Percentiles rank a stretch among this genome's conserved stretches.
phyloP scores from a whole-genome alignment of 2,797 vertebrate species.

The Lepidocolaptes lacrymiger region DNA sequence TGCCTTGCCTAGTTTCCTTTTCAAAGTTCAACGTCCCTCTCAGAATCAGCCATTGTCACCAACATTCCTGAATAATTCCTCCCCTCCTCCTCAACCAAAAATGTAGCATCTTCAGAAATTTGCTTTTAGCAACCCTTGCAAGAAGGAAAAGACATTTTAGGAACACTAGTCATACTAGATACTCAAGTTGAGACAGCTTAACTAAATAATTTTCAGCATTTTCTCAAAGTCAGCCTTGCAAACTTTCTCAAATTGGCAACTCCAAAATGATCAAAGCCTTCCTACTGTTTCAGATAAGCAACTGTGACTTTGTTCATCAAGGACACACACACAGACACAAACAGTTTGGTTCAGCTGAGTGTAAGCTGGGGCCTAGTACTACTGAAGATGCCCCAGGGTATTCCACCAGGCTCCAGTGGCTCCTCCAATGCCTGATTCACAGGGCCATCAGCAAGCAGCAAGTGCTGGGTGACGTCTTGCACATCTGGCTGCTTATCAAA shows the following conservation, averaged over 20 bases:
- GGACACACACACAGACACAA: background rate
- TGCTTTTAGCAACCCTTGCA: background rate
- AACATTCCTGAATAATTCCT: background rate
- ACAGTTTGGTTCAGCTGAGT: background rate
- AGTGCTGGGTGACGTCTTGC: rapidly evolving
- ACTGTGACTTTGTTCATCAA: background rate
- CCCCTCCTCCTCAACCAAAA: background rate
- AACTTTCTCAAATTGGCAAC: background rate
- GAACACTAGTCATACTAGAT: background rate
- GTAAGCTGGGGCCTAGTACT: background rate
- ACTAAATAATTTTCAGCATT: background rate
- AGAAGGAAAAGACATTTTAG: background rate
- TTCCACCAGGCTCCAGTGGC: background rate
- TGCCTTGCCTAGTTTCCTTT: background rate
- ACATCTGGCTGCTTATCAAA: background rate
- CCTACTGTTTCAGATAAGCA: background rate
- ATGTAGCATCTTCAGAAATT: background rate
- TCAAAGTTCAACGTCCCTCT: background rate
- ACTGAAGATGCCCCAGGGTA: background rate
- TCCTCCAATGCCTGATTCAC: background rate
- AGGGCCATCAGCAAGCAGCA: background rate
- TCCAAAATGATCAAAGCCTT: background rate
- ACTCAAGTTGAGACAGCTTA: background rate
- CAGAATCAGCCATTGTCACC: background rate
- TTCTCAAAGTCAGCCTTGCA: background rate